Evolutionary conservation across 2,113 vertebrate species (phyloP), one percentile per base, ranked within the genome.

Genomic region (Dicerorhinus sumatrensis): DNA sequence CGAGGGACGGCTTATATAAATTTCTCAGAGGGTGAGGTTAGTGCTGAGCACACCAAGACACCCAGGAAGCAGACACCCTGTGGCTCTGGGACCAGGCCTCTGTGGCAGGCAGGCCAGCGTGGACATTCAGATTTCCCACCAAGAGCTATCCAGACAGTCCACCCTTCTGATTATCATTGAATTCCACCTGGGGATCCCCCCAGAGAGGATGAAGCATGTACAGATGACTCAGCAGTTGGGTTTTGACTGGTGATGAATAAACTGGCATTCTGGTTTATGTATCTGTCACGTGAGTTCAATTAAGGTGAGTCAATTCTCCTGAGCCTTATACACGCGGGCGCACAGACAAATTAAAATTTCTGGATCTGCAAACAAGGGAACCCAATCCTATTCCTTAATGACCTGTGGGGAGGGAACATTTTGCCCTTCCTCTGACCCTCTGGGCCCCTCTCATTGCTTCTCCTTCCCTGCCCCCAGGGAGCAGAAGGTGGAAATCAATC

Each of bases 21-120:
- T 58, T 51, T 65, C 23, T 81, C 27, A 17, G 56, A n/a, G 20
- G 10, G 10, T 14, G n/a, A 84, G 51, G 13, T 8, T 69, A 62
- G 48, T 31, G 21, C 54, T 18, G 1, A n/a, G 58, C 25, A 5
- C 56, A 58, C 1, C 56, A 17, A 18, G 36, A 27, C 9, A 18
- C 2, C 13, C 31, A 31, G 58, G 84, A 51, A 25, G 36, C 10
- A 20, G 36, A 42, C 7, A 27, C 31, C 33, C 84, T n/a, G 2
- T 8, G 54, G 63, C 62, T 67, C 33, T 75, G 81, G 80, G 33
- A 14, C 25, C 58, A 16, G 5, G 16, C 17, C 17, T 58, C 36
- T 3, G 0, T 0, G 23, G 21, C 29, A 6, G 21, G 31, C 3
- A 5, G 69, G 5, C 75, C 58, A 54, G n/a, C 8, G 1, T 14